These are phyloP conservation scores for Agelastica alni DNA, from an alignment of 2,888 invertebrate genomes.

Conservation along the genomic window DNA sequence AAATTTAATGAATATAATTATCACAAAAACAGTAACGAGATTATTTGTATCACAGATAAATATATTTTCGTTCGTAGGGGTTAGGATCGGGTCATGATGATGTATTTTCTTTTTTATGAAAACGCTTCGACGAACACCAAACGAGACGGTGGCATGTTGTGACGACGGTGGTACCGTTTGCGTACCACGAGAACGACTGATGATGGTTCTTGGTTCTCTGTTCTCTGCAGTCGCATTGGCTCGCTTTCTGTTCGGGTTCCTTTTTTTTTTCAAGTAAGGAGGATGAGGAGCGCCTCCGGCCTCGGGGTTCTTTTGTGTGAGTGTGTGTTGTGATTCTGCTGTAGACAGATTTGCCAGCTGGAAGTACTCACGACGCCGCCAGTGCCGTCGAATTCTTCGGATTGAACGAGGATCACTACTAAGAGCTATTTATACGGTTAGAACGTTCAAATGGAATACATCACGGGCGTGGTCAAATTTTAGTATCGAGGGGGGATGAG, in stretches of 20 bases:
- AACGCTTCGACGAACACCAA: background rate
- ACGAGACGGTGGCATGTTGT: background rate
- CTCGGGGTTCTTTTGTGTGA: conserved; percentile 23
- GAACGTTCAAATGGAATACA: too few relatives aligned
- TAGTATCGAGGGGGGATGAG: too few relatives aligned
- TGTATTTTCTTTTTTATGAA: background rate
- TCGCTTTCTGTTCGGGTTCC: conserved; percentile 17
- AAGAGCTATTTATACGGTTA: too few relatives aligned
- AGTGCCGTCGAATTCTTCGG: too few relatives aligned
- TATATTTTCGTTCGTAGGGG: background rate
- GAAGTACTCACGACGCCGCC: conserved; percentile 22
- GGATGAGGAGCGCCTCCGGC: conserved; percentile 25
- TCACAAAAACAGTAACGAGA: conserved; percentile 5
- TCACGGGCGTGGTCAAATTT: too few relatives aligned
- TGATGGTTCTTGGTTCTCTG: conserved; percentile 13
- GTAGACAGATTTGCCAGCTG: conserved; percentile 29
- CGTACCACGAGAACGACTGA: background rate
- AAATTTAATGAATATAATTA: background rate
- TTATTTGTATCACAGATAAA: conserved; percentile 14
- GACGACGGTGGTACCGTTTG: conserved; percentile 3
- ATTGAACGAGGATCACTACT: too few relatives aligned
- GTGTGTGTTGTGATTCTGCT: conserved; percentile 26
- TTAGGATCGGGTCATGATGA: background rate
- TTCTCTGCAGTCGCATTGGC: background rate
- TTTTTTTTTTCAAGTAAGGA: conserved; percentile 20